A percentile compares a stretch with the other conserved stretches of the same genome.
Evolutionary conservation across 2,888 invertebrate species (phyloP).

Genomic region (Torymus tubicola): DNA sequence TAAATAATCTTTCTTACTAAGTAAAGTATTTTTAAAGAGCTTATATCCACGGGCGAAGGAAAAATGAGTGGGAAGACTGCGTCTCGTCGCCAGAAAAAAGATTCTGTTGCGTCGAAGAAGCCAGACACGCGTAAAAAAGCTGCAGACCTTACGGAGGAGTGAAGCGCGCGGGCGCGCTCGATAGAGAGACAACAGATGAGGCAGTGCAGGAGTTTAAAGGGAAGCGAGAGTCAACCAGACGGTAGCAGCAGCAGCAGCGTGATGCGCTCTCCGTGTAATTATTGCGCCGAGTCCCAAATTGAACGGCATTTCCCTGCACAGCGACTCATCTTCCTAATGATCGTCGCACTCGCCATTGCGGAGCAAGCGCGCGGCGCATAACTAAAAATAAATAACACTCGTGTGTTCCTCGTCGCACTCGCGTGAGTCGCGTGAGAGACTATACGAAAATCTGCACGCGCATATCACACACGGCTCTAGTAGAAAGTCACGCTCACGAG

Average conservation of each 20-base stretch:
- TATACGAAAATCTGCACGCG: slow-evolving; percentile 22
- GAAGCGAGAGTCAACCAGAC: background rate
- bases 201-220: background rate
- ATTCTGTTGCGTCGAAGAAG: slow-evolving; percentile 24
- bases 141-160: background rate
- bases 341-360: slow-evolving; percentile 25
- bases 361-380: slow-evolving; percentile 23
- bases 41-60: too few relatives aligned
- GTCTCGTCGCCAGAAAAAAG: background rate
- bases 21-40: too few relatives aligned
- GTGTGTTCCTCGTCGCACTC: background rate
- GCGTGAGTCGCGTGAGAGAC: background rate
- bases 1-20: background rate
- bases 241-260: slow-evolving; percentile 19
- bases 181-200: background rate
- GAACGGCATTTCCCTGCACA: slow-evolving; percentile 63
- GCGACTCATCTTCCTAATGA: slow-evolving; percentile 56
- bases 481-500: background rate
- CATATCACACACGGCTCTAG: background rate
- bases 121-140: background rate
- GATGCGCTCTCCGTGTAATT: slow-evolving; percentile 45
- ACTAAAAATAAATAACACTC: slow-evolving; percentile 51
- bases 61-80: background rate
- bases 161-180: background rate
- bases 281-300: slow-evolving; percentile 61